phyloP scores from a whole-genome alignment of 2,797 vertebrate species.

The Halcyon badia region DNA sequence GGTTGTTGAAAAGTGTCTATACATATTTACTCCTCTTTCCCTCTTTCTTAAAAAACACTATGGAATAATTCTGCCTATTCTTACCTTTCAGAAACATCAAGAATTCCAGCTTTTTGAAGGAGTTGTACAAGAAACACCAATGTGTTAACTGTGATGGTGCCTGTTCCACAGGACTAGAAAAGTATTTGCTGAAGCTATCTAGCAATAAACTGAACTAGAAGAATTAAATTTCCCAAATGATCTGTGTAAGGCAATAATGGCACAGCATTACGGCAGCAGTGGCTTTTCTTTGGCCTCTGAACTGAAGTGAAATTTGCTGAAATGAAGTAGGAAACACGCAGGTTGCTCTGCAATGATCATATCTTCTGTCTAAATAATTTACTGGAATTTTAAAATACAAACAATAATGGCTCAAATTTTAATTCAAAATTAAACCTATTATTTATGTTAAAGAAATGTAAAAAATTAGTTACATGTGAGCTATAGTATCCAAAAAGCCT shows the following conservation, averaged over 20 bases:
- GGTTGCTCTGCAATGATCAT: neutral
- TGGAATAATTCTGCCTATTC: neutral
- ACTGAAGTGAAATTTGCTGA: neutral
- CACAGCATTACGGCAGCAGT: neutral
- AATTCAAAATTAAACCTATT: neutral
- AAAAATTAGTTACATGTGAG: neutral
- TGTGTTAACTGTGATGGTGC: neutral
- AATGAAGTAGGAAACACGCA: neutral
- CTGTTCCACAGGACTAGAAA: neutral
- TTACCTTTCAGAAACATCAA: neutral
- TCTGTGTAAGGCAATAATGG: neutral
- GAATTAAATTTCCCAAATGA: neutral
- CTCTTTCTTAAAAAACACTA: neutral
- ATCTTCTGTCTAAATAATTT: neutral
- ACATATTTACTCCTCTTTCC: neutral
- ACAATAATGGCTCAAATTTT: neutral
- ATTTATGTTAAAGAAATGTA: neutral
- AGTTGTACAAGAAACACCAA: neutral
- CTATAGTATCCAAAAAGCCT: rapidly evolving
- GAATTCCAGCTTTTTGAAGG: neutral
- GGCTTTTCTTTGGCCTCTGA: neutral
- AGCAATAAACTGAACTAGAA: neutral
- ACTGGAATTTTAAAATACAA: neutral
- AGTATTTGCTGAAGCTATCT: neutral
- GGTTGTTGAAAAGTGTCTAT: neutral